Evolutionary conservation across 2,797 vertebrate species (phyloP).

Genomic region (Macropodus opercularis): DNA sequence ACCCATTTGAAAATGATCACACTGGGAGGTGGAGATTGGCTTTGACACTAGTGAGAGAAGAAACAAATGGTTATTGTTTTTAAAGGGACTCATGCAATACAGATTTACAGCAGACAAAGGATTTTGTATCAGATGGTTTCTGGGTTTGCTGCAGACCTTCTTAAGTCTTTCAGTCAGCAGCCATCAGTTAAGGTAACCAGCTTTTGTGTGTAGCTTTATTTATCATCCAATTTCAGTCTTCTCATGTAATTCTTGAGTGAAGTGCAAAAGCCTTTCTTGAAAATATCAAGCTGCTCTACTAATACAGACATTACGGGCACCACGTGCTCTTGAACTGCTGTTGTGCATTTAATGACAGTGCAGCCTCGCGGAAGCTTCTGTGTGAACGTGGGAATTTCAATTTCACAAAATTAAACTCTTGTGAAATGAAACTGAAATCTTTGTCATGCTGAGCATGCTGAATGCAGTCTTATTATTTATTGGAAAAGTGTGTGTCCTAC

Average conservation of each 20-base stretch:
- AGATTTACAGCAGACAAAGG: too few species aligned
- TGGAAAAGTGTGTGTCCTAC: neutral
- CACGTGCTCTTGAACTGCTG: too few species aligned
- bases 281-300: neutral
- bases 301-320: neutral
- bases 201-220: neutral
- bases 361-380: neutral
- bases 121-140: too few species aligned
- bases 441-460: neutral
- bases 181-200: neutral
- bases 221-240: neutral
- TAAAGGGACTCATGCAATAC: too few species aligned
- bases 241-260: neutral
- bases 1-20: slow-evolving; percentile 21
- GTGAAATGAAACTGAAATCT: neutral
- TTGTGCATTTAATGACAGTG: neutral
- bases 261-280: neutral
- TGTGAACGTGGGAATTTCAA: slow-evolving; percentile 4
- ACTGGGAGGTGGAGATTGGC: neutral
- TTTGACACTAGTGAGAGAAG: neutral
- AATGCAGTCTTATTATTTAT: slow-evolving; percentile 12
- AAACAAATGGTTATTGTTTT: neutral
- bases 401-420: neutral
- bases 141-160: too few species aligned
- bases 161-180: too few species aligned